Conservation (phyloP, 2,888 invertebrate genomes). For the Atherix ibis region DNA sequence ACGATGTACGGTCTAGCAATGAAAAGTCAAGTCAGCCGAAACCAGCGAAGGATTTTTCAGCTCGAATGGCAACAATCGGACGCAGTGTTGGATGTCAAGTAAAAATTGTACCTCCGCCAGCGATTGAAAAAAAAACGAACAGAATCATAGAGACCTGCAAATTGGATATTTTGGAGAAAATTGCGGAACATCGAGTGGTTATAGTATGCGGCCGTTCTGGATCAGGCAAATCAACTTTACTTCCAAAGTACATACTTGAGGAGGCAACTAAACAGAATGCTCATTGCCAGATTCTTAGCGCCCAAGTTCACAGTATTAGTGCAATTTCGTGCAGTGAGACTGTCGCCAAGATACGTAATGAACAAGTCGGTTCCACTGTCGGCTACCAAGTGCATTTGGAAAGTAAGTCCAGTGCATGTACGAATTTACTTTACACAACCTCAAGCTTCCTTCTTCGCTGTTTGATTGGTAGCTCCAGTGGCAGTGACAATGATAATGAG, state of each 20-base stretch:
- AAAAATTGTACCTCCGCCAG: no score
- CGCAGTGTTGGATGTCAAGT: no score
- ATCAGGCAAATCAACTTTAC: slow-evolving; percentile 81
- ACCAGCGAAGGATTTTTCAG: no score
- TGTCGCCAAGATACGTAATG: slow-evolving; percentile 50
- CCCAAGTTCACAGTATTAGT: slow-evolving; percentile 77
- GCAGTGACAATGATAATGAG: no score
- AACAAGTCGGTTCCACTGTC: slow-evolving; percentile 50
- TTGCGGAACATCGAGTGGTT: no score
- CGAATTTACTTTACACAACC: slow-evolving; percentile 16
- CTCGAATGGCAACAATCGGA: no score
- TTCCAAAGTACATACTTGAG: slow-evolving; percentile 82
- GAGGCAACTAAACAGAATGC: slow-evolving; percentile 43
- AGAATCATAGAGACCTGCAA: no score
- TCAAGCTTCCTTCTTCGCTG: slow-evolving; percentile 45
- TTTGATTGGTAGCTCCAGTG: slow-evolving; percentile 67
- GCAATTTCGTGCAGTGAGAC: slow-evolving; percentile 79
- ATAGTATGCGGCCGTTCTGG: no score
- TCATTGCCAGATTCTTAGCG: slow-evolving; percentile 72
- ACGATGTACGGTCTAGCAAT: no score
- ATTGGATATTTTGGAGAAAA: no score
- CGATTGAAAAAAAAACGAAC: no score
- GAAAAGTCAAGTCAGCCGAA: no score
- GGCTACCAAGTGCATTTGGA: slow-evolving; percentile 83
- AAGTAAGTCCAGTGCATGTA: slow-evolving; percentile 22